Evolutionary conservation across 23 tunicate genomes (phyloP), one percentile per base, ranked within the genome.

Genomic region (Halocynthia aurantium): DNA sequence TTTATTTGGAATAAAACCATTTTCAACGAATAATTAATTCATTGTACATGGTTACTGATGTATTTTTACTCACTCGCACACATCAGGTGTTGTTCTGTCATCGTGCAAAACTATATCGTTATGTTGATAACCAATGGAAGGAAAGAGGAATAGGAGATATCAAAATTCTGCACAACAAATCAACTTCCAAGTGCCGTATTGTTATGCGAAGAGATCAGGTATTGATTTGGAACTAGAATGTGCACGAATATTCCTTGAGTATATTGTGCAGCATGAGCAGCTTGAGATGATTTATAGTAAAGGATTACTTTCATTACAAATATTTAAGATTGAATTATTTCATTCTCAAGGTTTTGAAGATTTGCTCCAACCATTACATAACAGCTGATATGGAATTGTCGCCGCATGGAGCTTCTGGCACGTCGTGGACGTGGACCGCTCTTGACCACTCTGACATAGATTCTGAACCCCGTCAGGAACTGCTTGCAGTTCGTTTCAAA

Each of bases 131-230:
- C 11, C 85, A 94, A 69, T 94, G 99, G 99, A 94, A 94, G 58
- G 99, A 94, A 63, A 56, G 91, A 22, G 99, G 99, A 9, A 5
- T 88, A 6, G 99, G 99, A 7, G 88, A 94, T 20, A 84, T 94
- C 77, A 94, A 88, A 60, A 88, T 94, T 20, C 69, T 88, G 6
- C 75, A 84, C 7, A 87, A 94, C 72, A 75, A 75, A 8, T 9
- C 15, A 10, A 94, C 82, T n/a, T 58, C 77, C 52, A 84, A 74
- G 55, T 79, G 80, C 53, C 50, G 98, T 51, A 55, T 92, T 55
- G 82, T 92, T 7, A 92, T 92, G 92, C 72, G 96, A 60, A 70
- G 96, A 54, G 99, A 94, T 76, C 99, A 94, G 84, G 98, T 92
- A 57, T 9, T 51, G 1, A 11, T 58, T 58, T 58, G 17, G 2